Percentiles rank a stretch among this genome's conserved stretches.
Conservation (phyloP, 2,888 invertebrate genomes). For the Drosophila acutilabella region DNA sequence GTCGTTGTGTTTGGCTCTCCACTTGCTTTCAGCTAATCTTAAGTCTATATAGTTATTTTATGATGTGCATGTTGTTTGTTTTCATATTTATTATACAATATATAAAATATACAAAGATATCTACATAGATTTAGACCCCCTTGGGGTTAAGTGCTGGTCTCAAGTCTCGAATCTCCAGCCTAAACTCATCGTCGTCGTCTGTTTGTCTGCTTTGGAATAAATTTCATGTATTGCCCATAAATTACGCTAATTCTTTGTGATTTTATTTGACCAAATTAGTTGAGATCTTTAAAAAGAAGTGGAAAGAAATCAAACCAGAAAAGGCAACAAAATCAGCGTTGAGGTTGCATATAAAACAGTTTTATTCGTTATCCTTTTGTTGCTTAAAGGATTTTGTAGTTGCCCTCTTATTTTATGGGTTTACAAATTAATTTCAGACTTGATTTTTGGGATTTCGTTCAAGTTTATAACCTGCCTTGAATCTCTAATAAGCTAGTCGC, state of each 20-base stretch:
- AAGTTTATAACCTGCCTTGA: slow-evolving; percentile 40
- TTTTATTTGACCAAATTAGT: slow-evolving; percentile 58
- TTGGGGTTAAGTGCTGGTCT: slow-evolving; percentile 5
- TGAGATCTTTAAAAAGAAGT: slow-evolving; percentile 43
- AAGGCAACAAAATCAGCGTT: slow-evolving; percentile 25
- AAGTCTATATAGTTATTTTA: slow-evolving; percentile 71
- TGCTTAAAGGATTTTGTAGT: slow-evolving; percentile 38
- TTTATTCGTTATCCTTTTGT: slow-evolving; percentile 19
- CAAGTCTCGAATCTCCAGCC: not conserved
- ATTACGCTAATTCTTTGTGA: slow-evolving; percentile 36
- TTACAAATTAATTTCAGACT: slow-evolving; percentile 48
- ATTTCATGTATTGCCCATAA: slow-evolving; percentile 47
- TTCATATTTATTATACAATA: slow-evolving; percentile 56
- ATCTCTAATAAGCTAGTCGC: slow-evolving; percentile 40
- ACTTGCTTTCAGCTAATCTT: slow-evolving; percentile 38
- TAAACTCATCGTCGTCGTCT: slow-evolving; percentile 11
- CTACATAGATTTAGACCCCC: slow-evolving; percentile 2
- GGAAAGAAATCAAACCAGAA: slow-evolving; percentile 22
- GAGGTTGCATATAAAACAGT: slow-evolving; percentile 51
- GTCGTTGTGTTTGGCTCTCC: slow-evolving; percentile 33
- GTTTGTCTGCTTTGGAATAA: slow-evolving; percentile 47
- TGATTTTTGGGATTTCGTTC: slow-evolving; percentile 32
- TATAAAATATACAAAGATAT: slow-evolving; percentile 4
- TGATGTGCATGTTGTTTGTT: slow-evolving; percentile 66
- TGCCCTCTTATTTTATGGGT: slow-evolving; percentile 15